These are phyloP conservation scores for Brenthis ino DNA, from an alignment of 2,888 invertebrate species.

Conservation along the genomic window DNA sequence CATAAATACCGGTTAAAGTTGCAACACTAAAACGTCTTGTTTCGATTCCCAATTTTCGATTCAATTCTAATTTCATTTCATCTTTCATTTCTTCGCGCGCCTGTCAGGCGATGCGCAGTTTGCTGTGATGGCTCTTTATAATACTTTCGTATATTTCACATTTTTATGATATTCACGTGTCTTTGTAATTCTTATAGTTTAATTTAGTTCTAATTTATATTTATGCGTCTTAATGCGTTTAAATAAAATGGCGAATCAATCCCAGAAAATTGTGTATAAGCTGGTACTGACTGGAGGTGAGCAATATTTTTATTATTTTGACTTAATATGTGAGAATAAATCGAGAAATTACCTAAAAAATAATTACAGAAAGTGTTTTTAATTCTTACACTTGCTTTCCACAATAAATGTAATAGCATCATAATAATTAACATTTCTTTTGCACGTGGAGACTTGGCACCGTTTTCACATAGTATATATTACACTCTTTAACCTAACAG, in stretches of 20 bases:
- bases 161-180: slow-evolving; percentile 78
- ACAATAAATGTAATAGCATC: neutral
- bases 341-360: neutral
- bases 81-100: slow-evolving; percentile 74
- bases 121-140: slow-evolving; percentile 76
- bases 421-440: slow-evolving; percentile 26
- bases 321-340: too few species aligned
- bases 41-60: slow-evolving; percentile 17
- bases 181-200: slow-evolving; percentile 68
- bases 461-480: slow-evolving; percentile 47
- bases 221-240: slow-evolving; percentile 56
- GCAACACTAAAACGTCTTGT: neutral
- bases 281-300: slow-evolving; percentile 95
- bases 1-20: too few species aligned
- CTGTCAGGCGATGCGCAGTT: slow-evolving; percentile 74
- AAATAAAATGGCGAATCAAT: slow-evolving; percentile 75
- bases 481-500: slow-evolving; percentile 79
- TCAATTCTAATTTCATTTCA: slow-evolving; percentile 40
- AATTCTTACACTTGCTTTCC: neutral
- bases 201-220: slow-evolving; percentile 69
- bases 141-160: slow-evolving; percentile 73
- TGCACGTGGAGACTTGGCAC: slow-evolving; percentile 62
- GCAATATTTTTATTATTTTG: slow-evolving; percentile 53
- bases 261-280: slow-evolving; percentile 89
- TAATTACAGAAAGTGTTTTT: slow-evolving; percentile 1